Evolutionary conservation across 2,888 invertebrate species (phyloP).

Genomic region (Laspeyria flexula): DNA sequence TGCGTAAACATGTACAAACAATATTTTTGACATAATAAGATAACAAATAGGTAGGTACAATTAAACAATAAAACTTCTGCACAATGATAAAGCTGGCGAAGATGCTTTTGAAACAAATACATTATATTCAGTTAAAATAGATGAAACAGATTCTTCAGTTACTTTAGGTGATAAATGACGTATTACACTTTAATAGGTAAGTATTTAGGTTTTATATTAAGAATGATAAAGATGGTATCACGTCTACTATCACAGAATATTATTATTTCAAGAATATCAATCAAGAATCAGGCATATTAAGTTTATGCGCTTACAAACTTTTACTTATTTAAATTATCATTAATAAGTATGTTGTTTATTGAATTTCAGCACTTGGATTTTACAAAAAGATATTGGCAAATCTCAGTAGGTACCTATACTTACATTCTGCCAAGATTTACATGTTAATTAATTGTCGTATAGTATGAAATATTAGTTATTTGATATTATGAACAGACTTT

Average conservation of each 20-base stretch:
- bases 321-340: slow-evolving; percentile 51
- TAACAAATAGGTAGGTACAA: no score
- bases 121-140: slow-evolving; percentile 7
- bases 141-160: slow-evolving; percentile 23
- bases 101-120: slow-evolving; percentile 19
- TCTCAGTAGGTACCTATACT: slow-evolving; percentile 54
- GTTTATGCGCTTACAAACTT: slow-evolving; percentile 60
- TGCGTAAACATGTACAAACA: no score
- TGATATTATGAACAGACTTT: slow-evolving; percentile 39
- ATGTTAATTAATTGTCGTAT: slow-evolving; percentile 37
- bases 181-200: slow-evolving; percentile 47
- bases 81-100: slow-evolving; percentile 25
- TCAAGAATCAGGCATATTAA: slow-evolving; percentile 62
- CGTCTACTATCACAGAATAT: slow-evolving; percentile 86
- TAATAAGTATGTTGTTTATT: slow-evolving; percentile 41
- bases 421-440: slow-evolving; percentile 50
- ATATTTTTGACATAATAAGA: no score
- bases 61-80: slow-evolving; percentile 9
- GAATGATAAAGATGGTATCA: slow-evolving; percentile 77
- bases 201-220: slow-evolving; percentile 45
- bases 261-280: slow-evolving; percentile 77
- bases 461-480: slow-evolving; percentile 41
- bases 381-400: slow-evolving; percentile 44
- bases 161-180: slow-evolving; percentile 67
- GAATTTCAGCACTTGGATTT: slow-evolving; percentile 34